These are phyloP conservation scores for Leucoma salicis DNA, from an alignment of 2,888 invertebrate species.

Conservation along the genomic window DNA sequence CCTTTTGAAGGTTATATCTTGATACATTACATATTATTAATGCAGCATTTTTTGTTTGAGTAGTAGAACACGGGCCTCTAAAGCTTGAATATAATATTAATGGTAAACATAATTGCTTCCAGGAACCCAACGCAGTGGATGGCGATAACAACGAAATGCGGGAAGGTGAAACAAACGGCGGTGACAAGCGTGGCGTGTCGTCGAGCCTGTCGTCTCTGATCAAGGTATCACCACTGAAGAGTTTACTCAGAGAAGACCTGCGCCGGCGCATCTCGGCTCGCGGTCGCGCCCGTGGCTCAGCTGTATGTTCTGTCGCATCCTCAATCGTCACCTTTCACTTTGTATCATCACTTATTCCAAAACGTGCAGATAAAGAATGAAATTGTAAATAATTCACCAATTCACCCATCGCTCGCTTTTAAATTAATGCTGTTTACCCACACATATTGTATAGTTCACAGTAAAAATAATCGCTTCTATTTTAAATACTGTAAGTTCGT, in stretches of 20 bases:
- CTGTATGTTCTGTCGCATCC: constrained; percentile 50
- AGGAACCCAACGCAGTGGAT: constrained; percentile 65
- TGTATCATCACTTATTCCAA: not conserved
- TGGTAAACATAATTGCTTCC: too few species aligned
- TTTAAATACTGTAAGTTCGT: too few species aligned
- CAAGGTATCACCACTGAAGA: constrained; percentile 92
- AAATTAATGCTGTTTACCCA: not conserved
- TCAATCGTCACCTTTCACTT: not conserved
- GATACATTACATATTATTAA: too few species aligned
- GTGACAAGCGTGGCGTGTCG: constrained; percentile 78
- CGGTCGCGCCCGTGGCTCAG: constrained; percentile 80
- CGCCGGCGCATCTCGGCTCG: constrained; percentile 90
- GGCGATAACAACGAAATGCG: constrained; percentile 54
- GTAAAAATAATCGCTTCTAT: too few species aligned
- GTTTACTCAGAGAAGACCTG: constrained; percentile 91
- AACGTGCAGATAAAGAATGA: not conserved
- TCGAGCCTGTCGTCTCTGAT: constrained; percentile 89
- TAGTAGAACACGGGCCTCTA: too few species aligned
- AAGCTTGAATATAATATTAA: too few species aligned
- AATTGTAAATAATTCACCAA: not conserved
- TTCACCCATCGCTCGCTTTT: too few species aligned
- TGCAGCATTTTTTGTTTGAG: too few species aligned
- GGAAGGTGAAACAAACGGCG: constrained; percentile 62
- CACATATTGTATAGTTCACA: not conserved
- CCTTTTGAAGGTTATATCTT: too few species aligned